Evolutionary conservation across 1,140 invertebrate genomes (phyloP), one percentile per base, ranked within the genome.

Genomic region (Alviniconcha marisindica): DNA sequence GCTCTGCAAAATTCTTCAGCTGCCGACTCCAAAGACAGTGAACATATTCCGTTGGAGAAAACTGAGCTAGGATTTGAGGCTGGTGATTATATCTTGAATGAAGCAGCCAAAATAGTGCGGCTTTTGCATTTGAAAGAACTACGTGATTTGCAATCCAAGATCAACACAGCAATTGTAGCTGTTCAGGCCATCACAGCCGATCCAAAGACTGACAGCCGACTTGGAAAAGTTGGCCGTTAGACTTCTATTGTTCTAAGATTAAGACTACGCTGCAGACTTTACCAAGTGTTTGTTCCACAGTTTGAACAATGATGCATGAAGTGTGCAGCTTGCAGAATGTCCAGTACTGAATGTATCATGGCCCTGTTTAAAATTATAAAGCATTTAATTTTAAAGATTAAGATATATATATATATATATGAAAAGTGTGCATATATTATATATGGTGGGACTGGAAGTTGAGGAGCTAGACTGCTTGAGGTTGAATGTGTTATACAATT

Each of bases 131-230:
- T 99, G 86, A 96, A 97, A 89, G 97, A 99, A 92, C 93, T 99
- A 12, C 94, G 98, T 86, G 95, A 97, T 85, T 94, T 99, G 36
- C 98, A 99, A 93, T 99, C 98, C 0, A 96, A 96, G 89, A 98
- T 99, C 54, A 99, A 99, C 93, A 96, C 98, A 93, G 96, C 96
- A 3, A 96, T 99, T 90, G 98, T 99, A 2, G 95, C 95, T 82
- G 96, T 98, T 1, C 98, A 99, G 94, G 95, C 94, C 83, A 94
- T 99, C 10, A 99, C 98, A 24, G 98, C 98, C 14, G 96, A 99
- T 95, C 98, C 98, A 18, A 98, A 98, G 94, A 99, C 98, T 89
- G 98, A 99, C 91, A 98, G 97, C 2, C 96, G 95, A 92, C 94
- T 99, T 38, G 98, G 98, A 80, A 97, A 97, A 95, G 97, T 99